phyloP scores from a whole-genome alignment of 2,797 vertebrate genomes.

The Champsocephalus esox region DNA sequence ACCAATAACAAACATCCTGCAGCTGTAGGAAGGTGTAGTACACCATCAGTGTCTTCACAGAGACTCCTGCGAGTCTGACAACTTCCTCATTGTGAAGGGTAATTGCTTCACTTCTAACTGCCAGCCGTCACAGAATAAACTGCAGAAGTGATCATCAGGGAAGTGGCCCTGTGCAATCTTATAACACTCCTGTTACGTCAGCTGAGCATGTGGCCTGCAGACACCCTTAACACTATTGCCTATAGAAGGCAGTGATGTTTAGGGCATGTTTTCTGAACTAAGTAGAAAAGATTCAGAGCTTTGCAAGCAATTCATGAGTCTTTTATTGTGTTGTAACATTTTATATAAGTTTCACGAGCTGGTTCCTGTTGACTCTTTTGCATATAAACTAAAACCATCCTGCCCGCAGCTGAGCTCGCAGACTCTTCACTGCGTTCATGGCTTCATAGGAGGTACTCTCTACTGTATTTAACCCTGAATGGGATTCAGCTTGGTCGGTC shows the following conservation, averaged over 20 bases:
- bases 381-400: conserved; percentile 53
- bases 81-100: conserved; percentile 33
- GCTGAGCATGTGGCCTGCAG: conserved; percentile 25
- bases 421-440: conserved; percentile 1
- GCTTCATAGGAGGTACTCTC: conserved; percentile 21
- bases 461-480: conserved; percentile 26
- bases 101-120: conserved; percentile 8
- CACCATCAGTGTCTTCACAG: neutral
- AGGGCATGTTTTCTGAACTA: neutral
- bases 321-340: conserved; percentile 20
- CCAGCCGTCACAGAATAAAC: conserved; percentile 25
- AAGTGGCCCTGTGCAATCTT: conserved; percentile 27
- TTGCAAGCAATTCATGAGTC: neutral
- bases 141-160: conserved; percentile 24
- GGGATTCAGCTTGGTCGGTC: conserved; percentile 28
- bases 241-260: conserved; percentile 15
- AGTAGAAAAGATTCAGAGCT: neutral
- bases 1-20: neutral
- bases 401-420: conserved; percentile 22
- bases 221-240: conserved; percentile 3
- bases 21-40: neutral
- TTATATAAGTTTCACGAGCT: conserved; percentile 9
- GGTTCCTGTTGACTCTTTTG: conserved; percentile 38
- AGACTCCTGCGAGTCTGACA: conserved; percentile 14
- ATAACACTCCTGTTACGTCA: conserved; percentile 37